Base-by-base conservation (phyloP, 1,140 invertebrate genomes). In the Leptinotarsa lineolata region DNA sequence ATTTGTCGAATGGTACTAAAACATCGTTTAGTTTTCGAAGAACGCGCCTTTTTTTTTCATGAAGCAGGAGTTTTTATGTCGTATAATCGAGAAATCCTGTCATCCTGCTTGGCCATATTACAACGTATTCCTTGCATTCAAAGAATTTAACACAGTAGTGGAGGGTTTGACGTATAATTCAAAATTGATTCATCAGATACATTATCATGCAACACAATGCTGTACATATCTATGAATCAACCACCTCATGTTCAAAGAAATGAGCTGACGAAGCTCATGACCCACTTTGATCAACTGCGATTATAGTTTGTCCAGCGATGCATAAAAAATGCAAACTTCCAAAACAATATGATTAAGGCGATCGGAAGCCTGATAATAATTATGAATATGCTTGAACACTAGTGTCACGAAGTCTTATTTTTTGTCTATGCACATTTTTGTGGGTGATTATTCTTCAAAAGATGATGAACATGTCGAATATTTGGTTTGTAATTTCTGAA, bases 251-350 rank as follows among this genome's bases (percentile, higher is more conserved):
- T 59, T 59, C 20, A 59, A 59, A n/a, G 58, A 59, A 59, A 59
- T 59, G 15, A 8, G 58, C 58, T 59, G 58, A 59, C 16, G 5
- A n/a, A n/a, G 58, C 58, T 59, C 11, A 59, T 59, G 58, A 59
- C 58, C 58, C 20, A 59, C 58, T 59, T 59, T 20, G 58, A 59
- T 59, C 58, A n/a, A 59, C 58, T 8, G 58, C 58, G 58, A 59
- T 59, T 59, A 2, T 16, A 20, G 58, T 59, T 59, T 59, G 58
- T 59, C 20, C 15, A 59, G 58, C 58, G 16, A 20, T 59, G 58
- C 58, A 59, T 39, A 39, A 59, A 59, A 59, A 59, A 59, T 59
- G 58, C 58, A n/a, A n/a, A 59, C 58, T 59, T 59, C 58, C 58
- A 59, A 59, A 59, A n/a, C 30, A 39, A 39, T 59, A 59, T 59